Percentiles rank a stretch among this genome's conserved stretches.
Evolutionary conservation across 2,888 invertebrate species (phyloP).

Genomic region (Hirtodrosophila duncani): DNA sequence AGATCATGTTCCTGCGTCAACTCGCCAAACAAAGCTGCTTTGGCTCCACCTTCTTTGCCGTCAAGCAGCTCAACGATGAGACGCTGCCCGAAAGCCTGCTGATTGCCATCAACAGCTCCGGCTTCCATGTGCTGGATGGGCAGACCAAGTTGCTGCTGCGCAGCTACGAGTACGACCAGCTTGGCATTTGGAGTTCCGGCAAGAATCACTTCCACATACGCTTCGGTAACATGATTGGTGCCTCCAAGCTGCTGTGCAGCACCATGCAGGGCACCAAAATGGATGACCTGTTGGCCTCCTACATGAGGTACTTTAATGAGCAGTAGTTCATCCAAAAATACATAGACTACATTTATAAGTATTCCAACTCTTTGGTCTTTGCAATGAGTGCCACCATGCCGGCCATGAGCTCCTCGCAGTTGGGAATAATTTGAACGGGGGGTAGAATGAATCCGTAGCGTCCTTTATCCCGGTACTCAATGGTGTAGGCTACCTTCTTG

Average conservation of each 20-base stretch:
- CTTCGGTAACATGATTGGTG: conserved; percentile 94
- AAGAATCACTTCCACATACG: conserved; percentile 97
- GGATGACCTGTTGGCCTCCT: conserved; percentile 96
- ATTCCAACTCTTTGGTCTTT: conserved; percentile 79
- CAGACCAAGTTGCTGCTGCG: conserved; percentile 91
- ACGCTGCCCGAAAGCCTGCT: conserved; percentile 91
- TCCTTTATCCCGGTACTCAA: conserved; percentile 84
- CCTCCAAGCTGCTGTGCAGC: conserved; percentile 92
- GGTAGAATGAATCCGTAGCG: conserved; percentile 85
- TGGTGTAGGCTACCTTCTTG: conserved; percentile 80
- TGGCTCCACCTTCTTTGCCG: conserved; percentile 97
- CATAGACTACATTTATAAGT: conserved; percentile 66
- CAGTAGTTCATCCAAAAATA: conserved; percentile 9
- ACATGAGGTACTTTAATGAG: conserved; percentile 81
- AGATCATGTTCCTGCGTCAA: conserved; percentile 87
- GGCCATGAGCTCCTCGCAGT: conserved; percentile 81
- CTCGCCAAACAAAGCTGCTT: conserved; percentile 85
- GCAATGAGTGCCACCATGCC: conserved; percentile 80
- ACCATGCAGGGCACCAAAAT: conserved; percentile 97
- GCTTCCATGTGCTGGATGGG: conserved; percentile 93
- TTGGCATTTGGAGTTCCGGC: conserved; percentile 97
- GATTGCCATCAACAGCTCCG: conserved; percentile 93
- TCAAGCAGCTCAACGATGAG: conserved; percentile 93
- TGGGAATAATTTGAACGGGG: conserved; percentile 81
- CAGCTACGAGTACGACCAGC: conserved; percentile 90